A percentile compares a stretch with the other conserved stretches of the same genome.
Evolutionary conservation across 1,140 invertebrate genomes (phyloP).

Genomic region (Amyelois transitella): DNA sequence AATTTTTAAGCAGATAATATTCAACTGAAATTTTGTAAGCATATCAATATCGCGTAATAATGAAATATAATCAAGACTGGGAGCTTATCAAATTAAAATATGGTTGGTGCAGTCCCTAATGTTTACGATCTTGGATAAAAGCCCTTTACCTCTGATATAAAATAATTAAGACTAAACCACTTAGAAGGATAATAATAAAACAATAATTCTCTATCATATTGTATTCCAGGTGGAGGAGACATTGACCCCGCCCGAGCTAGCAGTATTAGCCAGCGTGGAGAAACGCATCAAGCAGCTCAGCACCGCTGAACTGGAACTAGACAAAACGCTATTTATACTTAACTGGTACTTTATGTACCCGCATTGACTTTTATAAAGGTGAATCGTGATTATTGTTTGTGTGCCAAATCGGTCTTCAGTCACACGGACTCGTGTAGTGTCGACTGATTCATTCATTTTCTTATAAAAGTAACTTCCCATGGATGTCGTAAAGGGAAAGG

Average conservation of each 20-base stretch:
- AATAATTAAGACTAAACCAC: too few species aligned
- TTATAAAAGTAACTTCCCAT: too few species aligned
- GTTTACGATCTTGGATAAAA: too few species aligned
- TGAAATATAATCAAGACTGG: too few species aligned
- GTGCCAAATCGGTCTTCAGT: too few species aligned
- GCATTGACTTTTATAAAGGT: conserved; percentile 11
- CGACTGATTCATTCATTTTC: too few species aligned
- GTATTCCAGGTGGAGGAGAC: conserved; percentile 54
- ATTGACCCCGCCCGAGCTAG: conserved; percentile 53
- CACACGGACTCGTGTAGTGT: too few species aligned
- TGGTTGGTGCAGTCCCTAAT: too few species aligned
- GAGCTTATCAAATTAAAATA: too few species aligned
- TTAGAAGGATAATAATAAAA: too few species aligned
- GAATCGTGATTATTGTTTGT: neutral
- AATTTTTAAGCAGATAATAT: neutral
- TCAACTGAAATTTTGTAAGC: neutral
- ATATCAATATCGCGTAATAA: neutral
- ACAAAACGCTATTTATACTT: conserved; percentile 51
- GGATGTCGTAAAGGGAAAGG: too few species aligned
- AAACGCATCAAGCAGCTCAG: conserved; percentile 50
- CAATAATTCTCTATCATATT: neutral
- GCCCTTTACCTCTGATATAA: too few species aligned
- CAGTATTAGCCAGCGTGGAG: conserved; percentile 38
- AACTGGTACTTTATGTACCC: conserved; percentile 59
- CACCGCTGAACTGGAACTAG: conserved; percentile 51